Evolutionary conservation across 2,113 vertebrate species (phyloP).

Genomic region (Cyanocitta stelleri): DNA sequence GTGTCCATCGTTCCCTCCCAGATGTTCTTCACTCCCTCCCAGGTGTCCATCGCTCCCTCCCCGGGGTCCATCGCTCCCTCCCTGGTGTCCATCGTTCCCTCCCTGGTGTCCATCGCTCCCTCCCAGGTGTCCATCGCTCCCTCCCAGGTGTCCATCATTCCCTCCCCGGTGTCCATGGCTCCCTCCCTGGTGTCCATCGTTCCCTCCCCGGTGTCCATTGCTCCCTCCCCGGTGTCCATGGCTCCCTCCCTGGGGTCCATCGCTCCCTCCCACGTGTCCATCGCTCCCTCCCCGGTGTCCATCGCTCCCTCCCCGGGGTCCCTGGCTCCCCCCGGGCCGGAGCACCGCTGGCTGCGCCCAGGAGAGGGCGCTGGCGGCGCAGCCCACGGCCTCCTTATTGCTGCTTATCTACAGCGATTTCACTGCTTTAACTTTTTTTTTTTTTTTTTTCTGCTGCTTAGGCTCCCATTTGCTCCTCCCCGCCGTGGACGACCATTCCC

Average conservation of each 20-base stretch:
- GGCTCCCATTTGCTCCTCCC: background rate
- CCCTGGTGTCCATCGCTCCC: background rate
- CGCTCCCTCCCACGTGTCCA: accelerated
- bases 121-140: no score
- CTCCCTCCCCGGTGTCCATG: accelerated
- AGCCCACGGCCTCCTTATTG: background rate
- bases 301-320: background rate
- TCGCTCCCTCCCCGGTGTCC: background rate
- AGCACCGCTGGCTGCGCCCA: background rate
- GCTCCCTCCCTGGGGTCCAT: accelerated
- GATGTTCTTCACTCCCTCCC: accelerated
- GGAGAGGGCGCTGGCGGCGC: slow-evolving; percentile 60
- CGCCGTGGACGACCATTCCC: background rate
- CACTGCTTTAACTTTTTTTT: background rate
- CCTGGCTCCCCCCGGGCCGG: background rate
- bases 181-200: no score
- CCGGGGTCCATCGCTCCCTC: background rate
- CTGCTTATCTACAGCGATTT: background rate
- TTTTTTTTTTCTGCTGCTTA: background rate
- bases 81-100: background rate
- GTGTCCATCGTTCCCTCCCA: no score
- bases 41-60: background rate
- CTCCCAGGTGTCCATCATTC: no score
- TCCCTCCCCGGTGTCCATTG: no score
- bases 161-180: no score